Evolutionary conservation across 2,113 vertebrate genomes (phyloP), one percentile per base, ranked within the genome.

Genomic region (Sciurus niger): DNA sequence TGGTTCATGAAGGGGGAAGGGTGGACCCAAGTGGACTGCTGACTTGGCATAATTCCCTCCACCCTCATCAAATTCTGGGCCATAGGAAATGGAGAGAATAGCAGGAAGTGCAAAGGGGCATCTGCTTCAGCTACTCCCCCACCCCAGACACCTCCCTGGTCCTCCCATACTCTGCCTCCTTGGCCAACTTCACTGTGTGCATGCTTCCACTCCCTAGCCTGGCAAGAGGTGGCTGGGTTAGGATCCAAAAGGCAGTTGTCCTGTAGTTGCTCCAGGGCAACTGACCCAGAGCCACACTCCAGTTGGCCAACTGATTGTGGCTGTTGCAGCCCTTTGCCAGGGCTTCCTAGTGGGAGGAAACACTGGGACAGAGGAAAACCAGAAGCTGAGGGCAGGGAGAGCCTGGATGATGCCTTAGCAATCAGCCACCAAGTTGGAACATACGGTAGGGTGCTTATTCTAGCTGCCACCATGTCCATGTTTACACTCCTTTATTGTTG

Each of bases 51-150:
- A 89, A 94, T 97, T 80, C 86, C 89, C 51, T 40, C 48, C 70
- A 94, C 84, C 88, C 80, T 91, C 80, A 65, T 93, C 87, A 93
- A 92, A 95, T 96, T 97, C 87, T 96, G 77, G 97, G 96, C 97
- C 97, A 95, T 96, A 97, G 97, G 97, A 98, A 98, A 92, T 83
- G 72, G 73, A 96, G 90, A 97, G 92, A 97, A 97, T 90, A 74
- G 96, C 94, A 95, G 96, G 97, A 98, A 98, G 79, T 95, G 82
- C 79, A 51, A 95, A 94, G 94, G 92, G 92, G 76, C 92, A 97
- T 96, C 95, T 97, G 93, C 89, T 85, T 92, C 51, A 83, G 40
- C 51, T 93, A 58, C 25, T 51, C 37, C 20, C 18, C 20, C 40
- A 4, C 55, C 32, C 48, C 17, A 70, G 84, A 87, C 70, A 84